Evolutionary conservation across 1,140 invertebrate species (phyloP).

Genomic region (Aphis gossypii): DNA sequence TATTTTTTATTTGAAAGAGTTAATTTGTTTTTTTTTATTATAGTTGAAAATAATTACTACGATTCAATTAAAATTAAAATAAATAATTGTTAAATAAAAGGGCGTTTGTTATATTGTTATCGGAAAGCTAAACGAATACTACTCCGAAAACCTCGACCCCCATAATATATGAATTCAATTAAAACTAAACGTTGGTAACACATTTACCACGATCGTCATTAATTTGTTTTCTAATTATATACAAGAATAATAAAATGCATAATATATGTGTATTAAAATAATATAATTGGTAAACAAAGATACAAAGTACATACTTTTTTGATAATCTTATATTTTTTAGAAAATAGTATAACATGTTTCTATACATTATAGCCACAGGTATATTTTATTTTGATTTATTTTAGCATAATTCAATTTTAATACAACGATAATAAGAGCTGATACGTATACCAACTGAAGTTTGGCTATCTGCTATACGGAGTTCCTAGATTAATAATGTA

Average conservation of each 20-base stretch:
- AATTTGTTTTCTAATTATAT: neutral
- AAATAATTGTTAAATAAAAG: slow-evolving; percentile 12
- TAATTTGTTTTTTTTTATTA: neutral
- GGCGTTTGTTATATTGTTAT: neutral
- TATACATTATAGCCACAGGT: too few species aligned
- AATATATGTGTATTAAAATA: neutral
- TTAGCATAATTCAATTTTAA: too few species aligned
- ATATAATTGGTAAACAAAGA: neutral
- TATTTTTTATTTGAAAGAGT: neutral
- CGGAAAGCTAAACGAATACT: neutral
- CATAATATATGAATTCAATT: neutral
- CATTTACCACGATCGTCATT: neutral
- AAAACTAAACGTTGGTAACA: neutral
- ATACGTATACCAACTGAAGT: too few species aligned
- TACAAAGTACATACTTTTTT: neutral
- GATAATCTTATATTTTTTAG: neutral
- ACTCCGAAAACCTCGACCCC: neutral
- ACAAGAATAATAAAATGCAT: neutral
- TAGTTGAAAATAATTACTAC: neutral
- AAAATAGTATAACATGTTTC: neutral
- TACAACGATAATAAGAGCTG: too few species aligned
- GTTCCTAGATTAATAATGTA: too few species aligned
- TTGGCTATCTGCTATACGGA: too few species aligned
- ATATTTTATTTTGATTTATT: too few species aligned
- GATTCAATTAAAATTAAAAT: neutral